Percentiles rank a stretch among this genome's conserved stretches.
Conservation (phyloP, 2,797 vertebrate genomes). For the Avahi laniger region DNA sequence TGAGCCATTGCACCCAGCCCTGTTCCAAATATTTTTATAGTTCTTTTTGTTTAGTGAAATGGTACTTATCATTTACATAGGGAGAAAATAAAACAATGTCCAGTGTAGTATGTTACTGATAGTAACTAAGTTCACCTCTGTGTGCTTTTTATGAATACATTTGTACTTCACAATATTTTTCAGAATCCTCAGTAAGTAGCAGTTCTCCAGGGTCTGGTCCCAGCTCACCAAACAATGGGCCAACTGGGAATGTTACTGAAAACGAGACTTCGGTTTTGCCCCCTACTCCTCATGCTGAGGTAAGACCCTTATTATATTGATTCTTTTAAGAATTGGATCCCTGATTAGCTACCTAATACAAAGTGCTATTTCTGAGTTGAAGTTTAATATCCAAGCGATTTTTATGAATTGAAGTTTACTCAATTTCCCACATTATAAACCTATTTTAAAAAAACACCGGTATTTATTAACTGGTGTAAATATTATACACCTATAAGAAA, state of each 20-base stretch:
- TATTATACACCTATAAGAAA: background rate
- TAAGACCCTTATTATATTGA: conserved; percentile 77
- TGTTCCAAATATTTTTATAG: background rate
- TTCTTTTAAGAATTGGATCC: conserved; percentile 6
- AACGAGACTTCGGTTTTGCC: conserved; percentile 92
- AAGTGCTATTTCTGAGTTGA: background rate
- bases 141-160: conserved; percentile 9
- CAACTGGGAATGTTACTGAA: conserved; percentile 92
- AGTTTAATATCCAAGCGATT: background rate
- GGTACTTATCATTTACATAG: background rate
- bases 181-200: conserved; percentile 95
- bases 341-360: background rate
- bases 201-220: conserved; percentile 96
- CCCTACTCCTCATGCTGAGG: conserved; percentile 93
- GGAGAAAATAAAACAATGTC: background rate
- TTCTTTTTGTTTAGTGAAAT: background rate
- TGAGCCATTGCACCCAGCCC: background rate
- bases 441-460: background rate
- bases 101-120: background rate
- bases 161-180: conserved; percentile 74
- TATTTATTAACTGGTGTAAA: background rate
- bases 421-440: background rate
- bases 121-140: background rate
- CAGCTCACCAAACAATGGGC: conserved; percentile 96
- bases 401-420: background rate